Base-by-base conservation (phyloP, 2,888 invertebrate species). In the Eurytoma californica region DNA sequence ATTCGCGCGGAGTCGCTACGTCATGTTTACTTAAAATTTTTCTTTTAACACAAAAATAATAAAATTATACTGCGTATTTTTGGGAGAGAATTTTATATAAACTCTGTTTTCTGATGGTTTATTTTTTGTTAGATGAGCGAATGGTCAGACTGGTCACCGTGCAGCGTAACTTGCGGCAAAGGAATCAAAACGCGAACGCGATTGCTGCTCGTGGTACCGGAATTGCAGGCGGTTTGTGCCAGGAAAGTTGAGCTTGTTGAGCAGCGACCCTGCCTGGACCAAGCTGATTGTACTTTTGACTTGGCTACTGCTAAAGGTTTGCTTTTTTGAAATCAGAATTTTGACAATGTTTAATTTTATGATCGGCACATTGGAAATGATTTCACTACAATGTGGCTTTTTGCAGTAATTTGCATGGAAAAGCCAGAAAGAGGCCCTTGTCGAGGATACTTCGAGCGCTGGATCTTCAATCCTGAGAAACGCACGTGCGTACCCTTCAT, bases 131-230 rank as follows among this genome's bases (percentile, higher is more conserved):
- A 96, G 78, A 94, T 96, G n/a, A 95, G 95, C 0, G 94, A 94
- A 70, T 98, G 98, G 98, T 94, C 96, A 77, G 95, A 95, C 83
- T 98, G 97, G 97, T 96, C 97, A 76, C 95, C 97, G 0, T 98
- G 98, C 91, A 95, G 96, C 70, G 96, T 95, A 0, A 94, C 96
- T 9, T 98, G 98, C 88, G 98, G 97, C 0, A 93, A 93, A 86
- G 98, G 98, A 0, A 93, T 95, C 18, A 92, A 92, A 80, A 90
- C 94, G 77, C 93, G 97, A 73, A 95, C 95, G 55, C 93, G 97
- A 5, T 87, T 94, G 79, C 94, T 95, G 93, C 94, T 66, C 93
- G 94, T 2, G 93, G 92, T 14, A 88, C 92, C 24, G 93, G 94
- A 87, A 91, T 92, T 82, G 20, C 72, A 16, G 55, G 63, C n/a